Evolutionary conservation across 1,140 invertebrate species (phyloP), one percentile per base, ranked within the genome.

Genomic region (Melanaphis sacchari): DNA sequence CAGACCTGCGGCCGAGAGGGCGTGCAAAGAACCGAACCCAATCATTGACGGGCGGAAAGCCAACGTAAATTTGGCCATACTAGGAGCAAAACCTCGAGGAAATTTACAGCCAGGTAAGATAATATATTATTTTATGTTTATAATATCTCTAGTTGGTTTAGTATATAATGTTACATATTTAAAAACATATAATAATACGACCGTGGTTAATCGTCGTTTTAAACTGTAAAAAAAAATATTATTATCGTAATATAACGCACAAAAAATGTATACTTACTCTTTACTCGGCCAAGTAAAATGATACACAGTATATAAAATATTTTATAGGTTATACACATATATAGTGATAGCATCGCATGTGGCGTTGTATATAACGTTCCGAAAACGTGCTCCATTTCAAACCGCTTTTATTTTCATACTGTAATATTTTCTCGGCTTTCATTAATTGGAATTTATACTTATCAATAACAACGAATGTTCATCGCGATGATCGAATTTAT

Each of bases 31-130:
- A 95, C 98, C 99, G 26, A 99, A 99, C 96, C 99, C 99, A 40
- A 99, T 99, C 95, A 99, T 99, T 95, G 99, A 99, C 95, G 99
- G 99, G 84, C 96, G 99, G 94, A 99, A 99, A 96, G 99, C 99
- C 46, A 99, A 99, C 96, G 99, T 99, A 46, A 99, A 99, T 96
- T 96, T 99, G 94, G 99, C 99, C 66, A 99, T 99, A 95, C 96
- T 99, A 93, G 99, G 99, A 94, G 99, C 99, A 46, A 99, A 99
- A 95, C 98, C 98, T 87, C 96, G 98, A 95, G 98, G 97, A 94
- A 98, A 98, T 95, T 96, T 98, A 94, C 97, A 97, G 95, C 96
- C 97, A 95, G 97, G 97, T 98, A 95, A 96, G 96, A 66, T 4
- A n/a, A 31, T 40, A 18, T 89, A 38, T 88, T 36, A 88, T 85